Conservation (phyloP, 2,888 invertebrate species). For the Nebria brevicollis region DNA sequence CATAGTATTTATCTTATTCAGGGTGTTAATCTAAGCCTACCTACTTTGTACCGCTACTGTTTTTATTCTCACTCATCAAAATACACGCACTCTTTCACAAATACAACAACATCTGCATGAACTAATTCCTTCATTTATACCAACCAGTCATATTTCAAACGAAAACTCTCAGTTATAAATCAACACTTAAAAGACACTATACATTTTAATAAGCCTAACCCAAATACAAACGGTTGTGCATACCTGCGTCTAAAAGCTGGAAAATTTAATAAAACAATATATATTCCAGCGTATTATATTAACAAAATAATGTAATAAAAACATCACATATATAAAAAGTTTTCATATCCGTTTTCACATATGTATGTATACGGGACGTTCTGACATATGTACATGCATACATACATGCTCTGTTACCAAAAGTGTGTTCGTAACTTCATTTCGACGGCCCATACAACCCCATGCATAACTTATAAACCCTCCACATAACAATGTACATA, state of each 20-base stretch:
- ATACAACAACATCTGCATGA: too few relatives aligned
- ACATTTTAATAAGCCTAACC: too few relatives aligned
- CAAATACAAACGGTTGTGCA: too few relatives aligned
- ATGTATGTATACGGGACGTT: neutral
- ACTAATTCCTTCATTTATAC: too few relatives aligned
- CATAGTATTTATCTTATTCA: neutral
- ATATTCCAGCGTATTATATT: slow-evolving; percentile 28
- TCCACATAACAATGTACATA: slow-evolving; percentile 50
- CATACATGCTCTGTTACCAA: too few relatives aligned
- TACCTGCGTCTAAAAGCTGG: neutral
- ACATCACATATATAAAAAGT: slow-evolving; percentile 12
- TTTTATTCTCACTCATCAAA: neutral
- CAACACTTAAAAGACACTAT: too few relatives aligned
- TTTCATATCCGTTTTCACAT: slow-evolving; percentile 18
- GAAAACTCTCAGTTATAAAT: slow-evolving; percentile 34
- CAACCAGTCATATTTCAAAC: too few relatives aligned
- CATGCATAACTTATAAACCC: slow-evolving; percentile 54
- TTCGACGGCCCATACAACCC: slow-evolving; percentile 53
- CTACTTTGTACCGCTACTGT: neutral
- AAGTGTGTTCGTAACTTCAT: slow-evolving; percentile 52
- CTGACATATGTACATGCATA: too few relatives aligned
- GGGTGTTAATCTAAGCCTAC: neutral
- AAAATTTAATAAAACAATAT: neutral
- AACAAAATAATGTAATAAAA: slow-evolving; percentile 44
- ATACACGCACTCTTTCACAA: neutral